These are phyloP conservation scores for Sturmia bella DNA, from an alignment of 2,888 invertebrate species.

Conservation along the genomic window DNA sequence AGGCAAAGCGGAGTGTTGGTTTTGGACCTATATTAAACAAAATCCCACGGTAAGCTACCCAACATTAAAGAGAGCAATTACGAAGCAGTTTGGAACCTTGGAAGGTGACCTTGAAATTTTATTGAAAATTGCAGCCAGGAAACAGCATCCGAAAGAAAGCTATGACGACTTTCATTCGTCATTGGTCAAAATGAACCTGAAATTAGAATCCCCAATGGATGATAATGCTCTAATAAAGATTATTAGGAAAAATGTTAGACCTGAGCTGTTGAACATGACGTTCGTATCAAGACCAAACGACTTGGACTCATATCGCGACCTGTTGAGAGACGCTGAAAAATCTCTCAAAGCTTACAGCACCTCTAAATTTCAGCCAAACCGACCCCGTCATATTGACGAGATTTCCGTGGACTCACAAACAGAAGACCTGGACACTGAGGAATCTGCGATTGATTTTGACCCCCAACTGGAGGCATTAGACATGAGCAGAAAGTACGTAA, in stretches of 20 bases:
- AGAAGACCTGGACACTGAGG: too few relatives aligned
- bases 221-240: slow-evolving; percentile 16
- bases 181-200: neutral
- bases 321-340: slow-evolving; percentile 10
- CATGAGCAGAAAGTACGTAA: too few relatives aligned
- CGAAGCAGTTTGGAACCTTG: slow-evolving; percentile 10
- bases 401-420: too few relatives aligned
- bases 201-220: slow-evolving; percentile 4
- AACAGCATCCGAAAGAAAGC: slow-evolving; percentile 7
- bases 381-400: too few relatives aligned
- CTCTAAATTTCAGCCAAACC: too few relatives aligned
- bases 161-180: slow-evolving; percentile 9
- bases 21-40: too few relatives aligned
- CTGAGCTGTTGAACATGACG: neutral
- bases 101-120: too few relatives aligned
- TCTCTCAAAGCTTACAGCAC: too few relatives aligned
- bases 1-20: too few relatives aligned
- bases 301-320: slow-evolving; percentile 16
- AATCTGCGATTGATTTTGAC: too few relatives aligned
- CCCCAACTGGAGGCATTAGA: too few relatives aligned
- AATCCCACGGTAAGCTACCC: slow-evolving; percentile 2
- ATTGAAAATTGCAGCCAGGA: slow-evolving; percentile 6
- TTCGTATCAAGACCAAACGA: slow-evolving; percentile 11
- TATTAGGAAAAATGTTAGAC: slow-evolving; percentile 16
- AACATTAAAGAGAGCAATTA: neutral